These are phyloP conservation scores for Progne subis DNA, from an alignment of 2,113 vertebrate genomes.

Conservation along the genomic window DNA sequence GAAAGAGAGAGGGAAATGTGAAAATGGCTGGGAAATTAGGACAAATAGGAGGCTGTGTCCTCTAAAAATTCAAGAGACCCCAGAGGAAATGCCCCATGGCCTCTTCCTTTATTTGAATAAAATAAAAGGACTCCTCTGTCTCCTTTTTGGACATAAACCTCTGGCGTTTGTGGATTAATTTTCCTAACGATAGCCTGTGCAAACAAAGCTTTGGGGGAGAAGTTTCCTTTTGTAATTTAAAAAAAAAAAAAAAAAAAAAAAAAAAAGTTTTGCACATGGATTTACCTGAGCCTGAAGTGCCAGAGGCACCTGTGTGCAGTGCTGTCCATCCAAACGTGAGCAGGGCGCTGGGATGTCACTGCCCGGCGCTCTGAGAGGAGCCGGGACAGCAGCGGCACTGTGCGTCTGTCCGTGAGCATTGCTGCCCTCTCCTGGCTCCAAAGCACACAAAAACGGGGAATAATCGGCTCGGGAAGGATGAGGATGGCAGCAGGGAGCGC, in stretches of 20 bases:
- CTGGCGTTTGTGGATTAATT: too few relatives aligned
- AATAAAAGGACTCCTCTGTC: too few relatives aligned
- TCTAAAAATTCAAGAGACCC: too few relatives aligned
- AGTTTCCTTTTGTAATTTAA: not conserved
- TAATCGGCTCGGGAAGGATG: rapidly evolving
- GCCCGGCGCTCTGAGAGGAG: not conserved
- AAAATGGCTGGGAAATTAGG: too few relatives aligned
- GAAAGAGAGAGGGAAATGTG: too few relatives aligned
- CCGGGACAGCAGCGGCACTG: rapidly evolving
- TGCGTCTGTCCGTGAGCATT: not conserved
- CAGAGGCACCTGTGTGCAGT: not conserved
- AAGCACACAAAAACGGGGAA: not conserved
- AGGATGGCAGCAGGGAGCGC: not conserved
- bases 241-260: not conserved
- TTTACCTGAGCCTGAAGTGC: not conserved
- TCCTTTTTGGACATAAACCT: too few relatives aligned
- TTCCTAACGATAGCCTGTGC: not conserved
- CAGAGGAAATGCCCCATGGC: too few relatives aligned
- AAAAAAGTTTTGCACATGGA: not conserved
- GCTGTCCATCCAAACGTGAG: rapidly evolving
- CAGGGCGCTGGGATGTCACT: not conserved
- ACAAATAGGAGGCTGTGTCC: too few relatives aligned
- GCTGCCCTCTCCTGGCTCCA: conserved; percentile 61
- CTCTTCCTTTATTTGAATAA: too few relatives aligned
- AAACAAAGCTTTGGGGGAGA: rapidly evolving